Conservation (phyloP, 2,113 vertebrate species). For the Myiozetetes cayanensis region DNA sequence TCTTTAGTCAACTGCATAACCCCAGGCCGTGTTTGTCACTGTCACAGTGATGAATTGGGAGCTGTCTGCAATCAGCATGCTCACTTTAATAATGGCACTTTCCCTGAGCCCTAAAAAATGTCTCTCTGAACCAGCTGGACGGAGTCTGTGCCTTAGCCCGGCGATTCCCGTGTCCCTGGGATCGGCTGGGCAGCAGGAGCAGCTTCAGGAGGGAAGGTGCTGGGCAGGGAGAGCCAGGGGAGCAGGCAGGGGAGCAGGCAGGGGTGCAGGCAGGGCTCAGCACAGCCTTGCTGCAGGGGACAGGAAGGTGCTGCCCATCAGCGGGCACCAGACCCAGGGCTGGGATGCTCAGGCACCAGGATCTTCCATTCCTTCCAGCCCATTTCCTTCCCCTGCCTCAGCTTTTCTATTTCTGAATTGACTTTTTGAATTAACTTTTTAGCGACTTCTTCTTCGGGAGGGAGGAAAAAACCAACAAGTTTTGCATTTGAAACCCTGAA, state of each 20-base stretch:
- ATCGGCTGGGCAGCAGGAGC: background rate
- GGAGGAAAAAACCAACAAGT: background rate
- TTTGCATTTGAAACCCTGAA: background rate
- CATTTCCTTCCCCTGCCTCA: background rate
- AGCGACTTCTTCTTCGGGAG: background rate
- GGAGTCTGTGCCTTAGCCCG: background rate
- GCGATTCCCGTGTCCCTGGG: background rate
- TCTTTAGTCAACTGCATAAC: conserved; percentile 36
- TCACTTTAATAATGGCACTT: conserved; percentile 17
- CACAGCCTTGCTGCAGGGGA: background rate
- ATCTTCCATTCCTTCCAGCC: rapidly evolving
- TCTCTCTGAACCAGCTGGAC: conserved; percentile 47
- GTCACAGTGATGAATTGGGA: conserved; percentile 27
- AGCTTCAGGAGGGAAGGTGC: background rate
- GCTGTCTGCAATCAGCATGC: conserved; percentile 17
- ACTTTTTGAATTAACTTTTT: background rate
- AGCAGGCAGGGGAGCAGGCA: background rate
- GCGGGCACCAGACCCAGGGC: rapidly evolving
- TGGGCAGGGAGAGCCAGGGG: background rate
- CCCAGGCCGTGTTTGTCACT: conserved; percentile 39
- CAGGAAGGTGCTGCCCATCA: background rate
- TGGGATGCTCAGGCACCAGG: background rate
- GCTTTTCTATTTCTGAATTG: background rate
- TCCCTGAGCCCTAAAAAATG: background rate
- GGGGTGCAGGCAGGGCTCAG: background rate